Evolutionary conservation across 2,888 invertebrate species (phyloP), one percentile per base, ranked within the genome.

Genomic region (Imbricaverruca yamaguchii): DNA sequence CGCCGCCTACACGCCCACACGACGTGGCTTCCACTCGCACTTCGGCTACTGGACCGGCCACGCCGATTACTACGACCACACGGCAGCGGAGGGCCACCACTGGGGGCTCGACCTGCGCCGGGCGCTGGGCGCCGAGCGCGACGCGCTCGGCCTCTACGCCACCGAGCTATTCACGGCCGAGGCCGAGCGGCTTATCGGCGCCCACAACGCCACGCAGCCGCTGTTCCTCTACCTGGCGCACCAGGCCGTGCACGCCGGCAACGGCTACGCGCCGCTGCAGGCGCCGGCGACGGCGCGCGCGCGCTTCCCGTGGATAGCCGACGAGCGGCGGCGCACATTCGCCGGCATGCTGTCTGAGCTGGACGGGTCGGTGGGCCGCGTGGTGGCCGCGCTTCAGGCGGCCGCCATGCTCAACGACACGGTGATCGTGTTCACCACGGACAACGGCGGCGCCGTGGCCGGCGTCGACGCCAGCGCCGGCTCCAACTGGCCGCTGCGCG

Each of bases 51-150:
- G 95, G 93, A 92, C 93, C 0, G 96, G 96, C 0, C 93, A 93
- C 87, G 94, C 94, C 53, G 96, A 97, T 87, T 94, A 96, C 88
- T 94, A 91, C 86, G 95, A 96, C 86, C 96, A 97, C 86, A 93
- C 93, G 0, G 92, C 87, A 86, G 7, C 84, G 86, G 59, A 85
- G 12, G 78, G 78, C 93, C 83, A 93, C 93, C 88, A 87, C 92
- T 91, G 97, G 97, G 0, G 94, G 91, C 86, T 95, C 95, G 93
- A 92, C 93, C 0, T 96, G 96, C 0, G 93, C 93, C 87, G 94
- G 94, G 55, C 96, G 97, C 87, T 94, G 96, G 88, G 94, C 91
- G 86, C 95, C 96, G 86, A 96, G 97, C 86, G 93, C 93, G 0
- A 92, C 87, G 86, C 8, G 84, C 86, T 57, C 85, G 84, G 84